Percentiles rank a stretch among this genome's conserved stretches.
Evolutionary conservation across 2,888 invertebrate genomes (phyloP).

Genomic region (Terebella lapidaria): DNA sequence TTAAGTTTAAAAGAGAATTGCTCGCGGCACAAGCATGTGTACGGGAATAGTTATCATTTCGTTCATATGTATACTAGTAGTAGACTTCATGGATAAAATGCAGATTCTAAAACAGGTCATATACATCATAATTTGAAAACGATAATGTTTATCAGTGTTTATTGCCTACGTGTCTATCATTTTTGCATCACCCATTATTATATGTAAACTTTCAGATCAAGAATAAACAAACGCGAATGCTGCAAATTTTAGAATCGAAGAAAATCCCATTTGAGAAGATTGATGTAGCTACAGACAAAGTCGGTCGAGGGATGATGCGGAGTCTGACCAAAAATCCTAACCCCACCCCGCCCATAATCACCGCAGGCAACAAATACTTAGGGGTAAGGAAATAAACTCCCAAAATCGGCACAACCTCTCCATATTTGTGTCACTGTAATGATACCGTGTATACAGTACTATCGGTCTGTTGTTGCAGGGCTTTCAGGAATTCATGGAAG

Average conservation of each 20-base stretch:
- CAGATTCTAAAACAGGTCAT: background rate
- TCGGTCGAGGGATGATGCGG: background rate
- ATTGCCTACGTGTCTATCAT: too few relatives aligned
- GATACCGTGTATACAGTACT: too few relatives aligned
- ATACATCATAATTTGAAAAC: background rate
- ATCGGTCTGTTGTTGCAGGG: background rate
- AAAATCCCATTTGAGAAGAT: background rate
- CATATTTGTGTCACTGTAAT: too few relatives aligned
- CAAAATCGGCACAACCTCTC: too few relatives aligned
- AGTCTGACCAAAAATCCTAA: background rate
- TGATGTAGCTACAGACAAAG: background rate
- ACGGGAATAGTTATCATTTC: too few relatives aligned
- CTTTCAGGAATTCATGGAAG: background rate
- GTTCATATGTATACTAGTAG: too few relatives aligned
- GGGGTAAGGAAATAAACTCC: background rate
- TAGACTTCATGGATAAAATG: too few relatives aligned
- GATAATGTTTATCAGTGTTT: background rate
- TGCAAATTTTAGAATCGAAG: background rate
- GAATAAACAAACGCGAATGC: background rate
- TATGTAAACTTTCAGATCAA: background rate
- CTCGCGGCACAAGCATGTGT: background rate
- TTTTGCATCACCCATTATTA: too few relatives aligned
- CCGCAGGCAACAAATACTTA: background rate
- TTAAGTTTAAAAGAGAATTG: background rate
- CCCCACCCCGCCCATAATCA: background rate